Evolutionary conservation across 2,888 invertebrate species (phyloP).

Genomic region (Ptychoptera albimana): DNA sequence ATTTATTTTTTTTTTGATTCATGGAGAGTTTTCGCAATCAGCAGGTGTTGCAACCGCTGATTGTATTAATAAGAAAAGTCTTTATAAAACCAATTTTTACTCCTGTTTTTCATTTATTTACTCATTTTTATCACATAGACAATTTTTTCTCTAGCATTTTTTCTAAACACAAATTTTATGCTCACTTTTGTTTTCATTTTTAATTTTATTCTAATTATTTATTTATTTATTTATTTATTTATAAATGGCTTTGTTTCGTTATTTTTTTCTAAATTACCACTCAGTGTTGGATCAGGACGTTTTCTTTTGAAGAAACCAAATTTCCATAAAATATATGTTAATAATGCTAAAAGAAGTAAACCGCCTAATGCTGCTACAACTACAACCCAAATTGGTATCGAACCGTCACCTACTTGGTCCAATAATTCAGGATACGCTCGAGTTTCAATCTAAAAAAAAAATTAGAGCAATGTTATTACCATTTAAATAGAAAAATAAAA

Average conservation of each 20-base stretch:
- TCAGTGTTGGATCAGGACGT: constrained; percentile 67
- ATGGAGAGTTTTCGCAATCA: too few species aligned
- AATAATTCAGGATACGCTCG: constrained; percentile 68
- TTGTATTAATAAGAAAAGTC: too few species aligned
- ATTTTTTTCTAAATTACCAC: constrained; percentile 63
- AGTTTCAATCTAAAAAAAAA: constrained; percentile 52
- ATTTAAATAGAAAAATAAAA: too few species aligned
- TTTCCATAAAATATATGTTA: constrained; percentile 72
- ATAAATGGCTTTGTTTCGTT: constrained; percentile 49
- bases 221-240: constrained; percentile 24
- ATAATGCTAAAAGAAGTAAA: constrained; percentile 59
- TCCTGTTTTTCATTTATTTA: too few species aligned
- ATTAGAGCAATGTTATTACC: not conserved
- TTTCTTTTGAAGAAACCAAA: constrained; percentile 81
- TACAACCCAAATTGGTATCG: constrained; percentile 77
- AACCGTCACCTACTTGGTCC: constrained; percentile 53
- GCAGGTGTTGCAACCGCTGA: too few species aligned
- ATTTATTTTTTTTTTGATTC: too few species aligned
- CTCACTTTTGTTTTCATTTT: not conserved
- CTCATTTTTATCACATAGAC: too few species aligned
- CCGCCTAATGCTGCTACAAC: constrained; percentile 72
- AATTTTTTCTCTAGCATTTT: too few species aligned
- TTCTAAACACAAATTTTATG: too few species aligned
- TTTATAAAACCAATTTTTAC: too few species aligned
- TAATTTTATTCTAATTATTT: not conserved